Evolutionary conservation across 2,797 vertebrate species (phyloP), one percentile per base, ranked within the genome.

Genomic region (Cryptoblepharus egeriae): DNA sequence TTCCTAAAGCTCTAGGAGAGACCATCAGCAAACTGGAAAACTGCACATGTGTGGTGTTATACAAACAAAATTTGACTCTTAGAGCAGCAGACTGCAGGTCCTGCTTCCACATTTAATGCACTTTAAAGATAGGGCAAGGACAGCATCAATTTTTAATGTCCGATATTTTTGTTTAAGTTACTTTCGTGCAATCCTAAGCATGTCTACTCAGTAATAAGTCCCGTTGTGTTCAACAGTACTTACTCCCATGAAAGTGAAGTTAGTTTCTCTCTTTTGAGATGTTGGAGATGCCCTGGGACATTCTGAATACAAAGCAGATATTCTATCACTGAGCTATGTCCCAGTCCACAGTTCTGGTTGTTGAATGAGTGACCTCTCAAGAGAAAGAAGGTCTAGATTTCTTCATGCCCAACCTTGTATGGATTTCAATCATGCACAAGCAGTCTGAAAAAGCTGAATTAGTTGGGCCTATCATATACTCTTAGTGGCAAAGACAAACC

Each of bases 1-100:
- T 64, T 32, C 49, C n/a, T 18, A 64, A 30, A 32, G 16, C 11
- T 64, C 74, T 77, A 9, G 28, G 32, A 16, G 39, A 81, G 72
- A 87, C 35, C 52, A 79, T 30, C 71, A 70, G 60, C 2, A 75
- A 86, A 18, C 63, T 82, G 84, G 45, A 69, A 77, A 88, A n/a
- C 45, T 12, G 30, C 22, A 74, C 52, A 55, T 68, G 11, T 12
- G 30, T 28, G 79, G 71, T 0, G 0, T 37, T 75, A 49, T 75
- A 45, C 3, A n/a, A 71, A 60, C 30, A 57, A 1, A 6, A 73
- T 64, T 32, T 64, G 61, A 12, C n/a, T 64, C n/a, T 30, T 64
- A 30, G 18, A 64, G n/a, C 58, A 24, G 63, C 15, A 30, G n/a
- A n/a, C 45, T 49, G 45, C 45, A 49, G 45, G 45, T 12, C 9